A percentile compares a stretch with the other conserved stretches of the same genome.
Conservation (phyloP, 2,888 invertebrate species). For the Diabrotica balteata region DNA sequence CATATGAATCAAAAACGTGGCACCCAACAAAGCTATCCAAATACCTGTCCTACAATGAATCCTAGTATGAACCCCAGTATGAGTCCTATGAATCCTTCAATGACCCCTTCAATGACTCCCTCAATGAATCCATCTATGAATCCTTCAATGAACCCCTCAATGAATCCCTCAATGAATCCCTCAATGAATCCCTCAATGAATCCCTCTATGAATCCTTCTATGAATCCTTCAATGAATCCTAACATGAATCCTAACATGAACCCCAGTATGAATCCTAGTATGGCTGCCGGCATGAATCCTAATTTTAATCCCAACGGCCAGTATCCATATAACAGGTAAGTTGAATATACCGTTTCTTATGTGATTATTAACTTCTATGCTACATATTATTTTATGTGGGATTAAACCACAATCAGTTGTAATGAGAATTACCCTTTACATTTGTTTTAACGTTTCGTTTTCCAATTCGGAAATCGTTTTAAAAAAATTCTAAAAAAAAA, state of each 20-base stretch:
- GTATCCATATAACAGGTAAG: conserved; percentile 53
- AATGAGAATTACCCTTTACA: too few relatives aligned
- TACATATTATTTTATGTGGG: too few relatives aligned
- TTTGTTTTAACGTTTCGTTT: too few relatives aligned
- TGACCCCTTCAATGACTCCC: conserved; percentile 53
- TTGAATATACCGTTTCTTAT: background rate
- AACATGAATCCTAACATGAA: conserved; percentile 54
- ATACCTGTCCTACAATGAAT: conserved; percentile 52
- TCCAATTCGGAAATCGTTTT: too few relatives aligned
- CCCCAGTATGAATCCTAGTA: conserved; percentile 55
- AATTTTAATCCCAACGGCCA: conserved; percentile 62
- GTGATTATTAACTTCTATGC: too few relatives aligned
- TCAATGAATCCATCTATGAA: conserved; percentile 50
- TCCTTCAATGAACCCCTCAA: conserved; percentile 55
- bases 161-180: conserved; percentile 55
- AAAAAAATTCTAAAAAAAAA: too few relatives aligned
- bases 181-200: conserved; percentile 60
- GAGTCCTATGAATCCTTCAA: conserved; percentile 57
- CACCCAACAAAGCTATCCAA: conserved; percentile 66
- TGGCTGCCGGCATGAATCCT: conserved; percentile 48
- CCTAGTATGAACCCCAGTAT: conserved; percentile 39
- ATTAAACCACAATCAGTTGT: too few relatives aligned
- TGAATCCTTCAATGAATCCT: conserved; percentile 49
- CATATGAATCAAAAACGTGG: conserved; percentile 83
- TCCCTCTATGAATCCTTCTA: conserved; percentile 55